Conservation (phyloP, 2,888 invertebrate species). For the Spicauda simplicius region DNA sequence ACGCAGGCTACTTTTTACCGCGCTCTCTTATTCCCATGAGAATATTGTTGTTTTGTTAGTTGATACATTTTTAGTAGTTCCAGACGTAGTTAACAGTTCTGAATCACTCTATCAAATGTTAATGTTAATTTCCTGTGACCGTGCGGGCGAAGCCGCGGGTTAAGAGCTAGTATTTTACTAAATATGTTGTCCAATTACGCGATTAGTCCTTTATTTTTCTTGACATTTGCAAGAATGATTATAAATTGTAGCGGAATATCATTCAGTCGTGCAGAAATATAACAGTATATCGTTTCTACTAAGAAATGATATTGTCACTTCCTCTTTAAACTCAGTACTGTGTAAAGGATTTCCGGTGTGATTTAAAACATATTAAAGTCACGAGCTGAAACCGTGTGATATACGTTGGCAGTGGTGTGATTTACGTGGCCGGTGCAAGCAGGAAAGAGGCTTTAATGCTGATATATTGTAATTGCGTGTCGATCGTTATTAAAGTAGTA, state of each 20-base stretch:
- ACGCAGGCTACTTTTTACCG: too few species aligned
- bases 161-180: not conserved
- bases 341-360: slow-evolving; percentile 11
- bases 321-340: not conserved
- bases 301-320: not conserved
- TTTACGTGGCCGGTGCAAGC: slow-evolving; percentile 17
- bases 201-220: not conserved
- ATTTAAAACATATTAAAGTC: slow-evolving; percentile 29
- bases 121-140: too few species aligned
- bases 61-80: too few species aligned
- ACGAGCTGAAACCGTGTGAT: slow-evolving; percentile 5
- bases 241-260: not conserved
- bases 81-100: too few species aligned
- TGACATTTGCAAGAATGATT: not conserved
- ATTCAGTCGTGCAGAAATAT: too few species aligned
- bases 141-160: too few species aligned
- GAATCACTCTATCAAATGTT: too few species aligned
- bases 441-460: slow-evolving; percentile 1
- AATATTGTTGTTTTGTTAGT: too few species aligned
- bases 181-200: not conserved
- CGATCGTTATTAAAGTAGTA: not conserved
- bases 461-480: not conserved
- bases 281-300: too few species aligned
- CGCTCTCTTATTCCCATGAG: too few species aligned
- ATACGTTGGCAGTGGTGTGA: slow-evolving; percentile 17